phyloP scores from a whole-genome alignment of 2,797 vertebrate species.

The Tokudaia tokunoshimensis region DNA sequence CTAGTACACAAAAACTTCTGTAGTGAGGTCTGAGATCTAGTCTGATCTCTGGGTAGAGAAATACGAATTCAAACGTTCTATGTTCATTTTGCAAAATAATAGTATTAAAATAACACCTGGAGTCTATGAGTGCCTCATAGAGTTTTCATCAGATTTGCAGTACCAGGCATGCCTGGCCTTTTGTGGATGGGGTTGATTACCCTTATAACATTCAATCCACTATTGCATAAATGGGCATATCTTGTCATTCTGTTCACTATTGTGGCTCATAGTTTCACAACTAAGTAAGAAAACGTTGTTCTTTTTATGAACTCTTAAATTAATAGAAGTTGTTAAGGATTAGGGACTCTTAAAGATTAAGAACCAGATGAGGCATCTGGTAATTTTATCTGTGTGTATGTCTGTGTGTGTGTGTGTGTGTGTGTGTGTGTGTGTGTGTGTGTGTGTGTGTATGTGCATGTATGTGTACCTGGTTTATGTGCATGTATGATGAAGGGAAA shows the following conservation, averaged over 20 bases:
- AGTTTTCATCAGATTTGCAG: background rate
- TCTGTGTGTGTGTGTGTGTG: background rate
- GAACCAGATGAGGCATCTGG: background rate
- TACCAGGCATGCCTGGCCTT: background rate
- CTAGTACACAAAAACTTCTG: background rate
- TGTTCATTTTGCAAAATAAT: background rate
- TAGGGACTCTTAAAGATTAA: background rate
- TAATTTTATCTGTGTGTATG: background rate
- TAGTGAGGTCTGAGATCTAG: background rate
- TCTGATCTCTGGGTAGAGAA: background rate
- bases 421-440: background rate
- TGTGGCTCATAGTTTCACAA: background rate
- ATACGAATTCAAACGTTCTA: background rate
- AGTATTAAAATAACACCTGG: background rate
- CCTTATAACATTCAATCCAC: too few species aligned
- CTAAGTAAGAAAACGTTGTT: background rate
- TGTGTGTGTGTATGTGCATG: too few species aligned
- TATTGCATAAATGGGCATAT: background rate
- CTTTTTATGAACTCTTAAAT: conserved; percentile 12
- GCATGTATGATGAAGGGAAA: background rate
- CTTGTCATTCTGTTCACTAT: background rate
- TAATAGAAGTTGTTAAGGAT: conserved; percentile 6
- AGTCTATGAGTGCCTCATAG: background rate
- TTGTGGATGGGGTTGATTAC: background rate
- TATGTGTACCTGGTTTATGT: too few species aligned